phyloP scores from a whole-genome alignment of 2,113 vertebrate species.

The Otis tarda region DNA sequence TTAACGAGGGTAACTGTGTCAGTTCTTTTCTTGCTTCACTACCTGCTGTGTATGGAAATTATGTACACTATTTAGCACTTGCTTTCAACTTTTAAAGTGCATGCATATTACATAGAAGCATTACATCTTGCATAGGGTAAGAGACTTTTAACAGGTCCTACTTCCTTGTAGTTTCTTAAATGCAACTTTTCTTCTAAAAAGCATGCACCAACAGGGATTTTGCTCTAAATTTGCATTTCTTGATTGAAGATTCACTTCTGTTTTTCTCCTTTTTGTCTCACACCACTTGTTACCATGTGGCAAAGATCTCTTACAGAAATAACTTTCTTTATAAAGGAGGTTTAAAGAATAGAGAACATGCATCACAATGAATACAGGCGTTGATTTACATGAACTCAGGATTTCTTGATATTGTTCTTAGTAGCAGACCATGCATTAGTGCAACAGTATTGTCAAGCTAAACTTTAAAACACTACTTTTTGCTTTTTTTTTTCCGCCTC shows the following conservation, averaged over 20 bases:
- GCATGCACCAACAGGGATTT: neutral
- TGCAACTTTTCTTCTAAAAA: constrained; percentile 13
- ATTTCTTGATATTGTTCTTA: neutral
- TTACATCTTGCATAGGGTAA: constrained; percentile 38
- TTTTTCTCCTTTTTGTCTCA: neutral
- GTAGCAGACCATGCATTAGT: neutral
- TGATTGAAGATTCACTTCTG: constrained; percentile 12
- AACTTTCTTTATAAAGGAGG: neutral
- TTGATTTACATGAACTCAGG: neutral
- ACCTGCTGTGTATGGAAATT: constrained; percentile 76
- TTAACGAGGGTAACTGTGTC: constrained; percentile 68
- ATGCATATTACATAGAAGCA: constrained; percentile 51
- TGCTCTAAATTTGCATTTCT: constrained; percentile 27
- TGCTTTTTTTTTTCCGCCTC: neutral
- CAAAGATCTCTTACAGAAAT: constrained; percentile 24
- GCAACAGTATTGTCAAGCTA: neutral
- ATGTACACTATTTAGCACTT: constrained; percentile 68
- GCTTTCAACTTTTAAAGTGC: constrained; percentile 68
- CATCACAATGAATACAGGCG: neutral
- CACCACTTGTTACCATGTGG: neutral
- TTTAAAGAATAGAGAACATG: neutral
- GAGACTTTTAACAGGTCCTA: constrained; percentile 42
- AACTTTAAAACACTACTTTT: neutral
- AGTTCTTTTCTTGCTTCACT: constrained; percentile 70
- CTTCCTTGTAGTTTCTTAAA: constrained; percentile 38